These are phyloP conservation scores for Tanypteryx hageni DNA, from an alignment of 2,888 invertebrate genomes.

Conservation along the genomic window DNA sequence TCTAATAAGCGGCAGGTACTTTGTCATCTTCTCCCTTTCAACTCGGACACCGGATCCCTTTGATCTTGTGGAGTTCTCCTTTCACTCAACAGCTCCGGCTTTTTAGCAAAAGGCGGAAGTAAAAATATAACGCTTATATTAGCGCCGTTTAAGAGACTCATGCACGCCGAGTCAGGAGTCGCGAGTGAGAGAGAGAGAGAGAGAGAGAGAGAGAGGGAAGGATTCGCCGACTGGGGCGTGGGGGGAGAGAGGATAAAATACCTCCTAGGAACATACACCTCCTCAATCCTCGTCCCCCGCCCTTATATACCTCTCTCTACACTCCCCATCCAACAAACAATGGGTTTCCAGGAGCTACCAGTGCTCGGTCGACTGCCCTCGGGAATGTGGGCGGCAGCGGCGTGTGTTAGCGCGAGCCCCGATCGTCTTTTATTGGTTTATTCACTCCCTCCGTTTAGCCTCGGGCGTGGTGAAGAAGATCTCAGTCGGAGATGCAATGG, in stretches of 20 bases:
- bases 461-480: conserved; percentile 57
- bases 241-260: background rate
- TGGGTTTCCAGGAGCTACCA: conserved; percentile 47
- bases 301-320: background rate
- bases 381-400: conserved; percentile 51
- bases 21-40: no score
- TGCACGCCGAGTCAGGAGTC: background rate
- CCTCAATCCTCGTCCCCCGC: conserved; percentile 2
- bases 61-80: no score
- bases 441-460: conserved; percentile 51
- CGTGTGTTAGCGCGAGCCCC: conserved; percentile 39
- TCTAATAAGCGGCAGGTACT: no score
- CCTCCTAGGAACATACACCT: conserved; percentile 32
- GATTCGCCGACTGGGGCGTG: background rate
- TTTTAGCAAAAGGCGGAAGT: background rate
- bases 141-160: conserved; percentile 13
- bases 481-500: conserved; percentile 55
- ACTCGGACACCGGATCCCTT: no score
- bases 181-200: background rate
- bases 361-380: conserved; percentile 50
- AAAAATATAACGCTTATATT: conserved; percentile 20
- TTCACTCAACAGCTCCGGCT: no score
- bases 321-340: conserved; percentile 18
- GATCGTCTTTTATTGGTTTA: conserved; percentile 60
- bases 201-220: background rate